Conservation (phyloP, 2,113 vertebrate genomes). For the Ranitomeya imitator region DNA sequence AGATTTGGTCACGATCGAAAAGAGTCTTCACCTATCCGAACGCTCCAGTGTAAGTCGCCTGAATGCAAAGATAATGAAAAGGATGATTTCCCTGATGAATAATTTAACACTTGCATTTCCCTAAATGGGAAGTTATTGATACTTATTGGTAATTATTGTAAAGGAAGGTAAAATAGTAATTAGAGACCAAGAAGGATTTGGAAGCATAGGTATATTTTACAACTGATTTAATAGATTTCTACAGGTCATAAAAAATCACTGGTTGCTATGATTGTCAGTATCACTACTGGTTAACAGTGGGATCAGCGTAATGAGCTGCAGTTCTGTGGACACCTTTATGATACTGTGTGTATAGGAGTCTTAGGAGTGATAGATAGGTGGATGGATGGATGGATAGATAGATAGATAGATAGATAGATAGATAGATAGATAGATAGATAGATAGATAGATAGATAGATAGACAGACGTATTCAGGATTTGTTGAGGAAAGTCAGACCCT, state of each 20-base stretch:
- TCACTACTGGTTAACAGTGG: neutral
- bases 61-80: neutral
- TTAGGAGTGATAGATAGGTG: neutral
- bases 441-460: conserved; percentile 21
- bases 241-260: neutral
- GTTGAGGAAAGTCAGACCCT: conserved; percentile 61
- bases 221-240: neutral
- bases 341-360: neutral
- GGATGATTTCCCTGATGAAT: neutral
- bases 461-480: neutral
- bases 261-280: neutral
- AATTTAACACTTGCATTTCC: neutral
- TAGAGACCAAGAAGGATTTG: neutral
- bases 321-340: neutral
- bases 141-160: neutral
- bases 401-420: neutral
- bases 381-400: neutral
- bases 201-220: neutral
- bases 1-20: neutral
- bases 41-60: neutral
- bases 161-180: neutral
- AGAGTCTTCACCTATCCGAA: neutral
- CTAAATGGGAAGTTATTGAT: neutral
- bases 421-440: neutral
- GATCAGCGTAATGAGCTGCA: neutral